A percentile compares a stretch with the other conserved stretches of the same genome.
Conservation (phyloP, 2,113 vertebrate genomes). For the Elaphurus davidianus region DNA sequence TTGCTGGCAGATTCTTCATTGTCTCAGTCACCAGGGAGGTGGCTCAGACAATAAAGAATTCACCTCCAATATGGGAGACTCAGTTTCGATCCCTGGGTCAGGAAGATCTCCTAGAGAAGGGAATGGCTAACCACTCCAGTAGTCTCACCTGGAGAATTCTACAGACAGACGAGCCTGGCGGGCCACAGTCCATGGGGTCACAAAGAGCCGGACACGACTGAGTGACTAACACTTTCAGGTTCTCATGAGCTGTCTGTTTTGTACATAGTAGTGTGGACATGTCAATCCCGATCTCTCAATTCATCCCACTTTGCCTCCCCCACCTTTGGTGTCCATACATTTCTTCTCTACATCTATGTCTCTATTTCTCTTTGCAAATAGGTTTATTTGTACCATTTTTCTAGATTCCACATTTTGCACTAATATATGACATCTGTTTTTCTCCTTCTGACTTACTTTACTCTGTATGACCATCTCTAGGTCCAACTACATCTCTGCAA, state of each 20-base stretch:
- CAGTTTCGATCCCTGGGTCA: background rate
- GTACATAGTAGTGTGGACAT: background rate
- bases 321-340: background rate
- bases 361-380: background rate
- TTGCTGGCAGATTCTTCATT: background rate
- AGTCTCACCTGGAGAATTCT: background rate
- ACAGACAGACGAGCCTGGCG: accelerated
- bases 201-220: too few relatives aligned
- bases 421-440: background rate
- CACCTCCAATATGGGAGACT: background rate
- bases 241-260: background rate
- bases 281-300: background rate
- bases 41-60: background rate
- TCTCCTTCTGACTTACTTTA: background rate
- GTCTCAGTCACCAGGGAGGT: background rate
- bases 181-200: accelerated
- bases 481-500: background rate
- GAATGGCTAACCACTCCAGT: background rate
- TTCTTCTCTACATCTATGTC: background rate
- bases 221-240: background rate
- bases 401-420: background rate
- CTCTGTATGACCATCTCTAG: background rate
- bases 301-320: background rate
- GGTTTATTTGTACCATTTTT: background rate
- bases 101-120: background rate